Evolutionary conservation across 2,888 invertebrate species (phyloP).

Genomic region (Steinernema scapterisci): DNA sequence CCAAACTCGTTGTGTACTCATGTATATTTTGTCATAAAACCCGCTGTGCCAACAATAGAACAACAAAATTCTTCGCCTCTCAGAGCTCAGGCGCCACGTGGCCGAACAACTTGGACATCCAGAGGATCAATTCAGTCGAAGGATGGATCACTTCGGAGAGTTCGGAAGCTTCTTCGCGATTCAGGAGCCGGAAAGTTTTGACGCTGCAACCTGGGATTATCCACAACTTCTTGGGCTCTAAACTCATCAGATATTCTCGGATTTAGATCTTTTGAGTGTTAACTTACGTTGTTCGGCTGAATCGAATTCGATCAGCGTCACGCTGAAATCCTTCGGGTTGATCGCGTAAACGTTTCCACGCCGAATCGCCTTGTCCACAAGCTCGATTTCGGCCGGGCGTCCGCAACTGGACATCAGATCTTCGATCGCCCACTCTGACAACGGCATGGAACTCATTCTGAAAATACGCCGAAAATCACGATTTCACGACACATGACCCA

Average conservation of each 20-base stretch:
- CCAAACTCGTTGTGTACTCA: background rate
- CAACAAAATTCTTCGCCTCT: background rate
- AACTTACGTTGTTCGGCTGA: background rate
- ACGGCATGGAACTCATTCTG: no score
- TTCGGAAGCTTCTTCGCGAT: background rate
- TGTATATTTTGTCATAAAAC: constrained; percentile 1
- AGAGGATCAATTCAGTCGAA: background rate
- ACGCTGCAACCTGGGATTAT: background rate
- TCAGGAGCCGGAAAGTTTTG: background rate
- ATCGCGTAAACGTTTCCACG: constrained; percentile 49
- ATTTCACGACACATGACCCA: no score
- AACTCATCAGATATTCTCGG: background rate
- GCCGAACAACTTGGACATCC: constrained; percentile 1
- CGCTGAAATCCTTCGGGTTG: constrained; percentile 48
- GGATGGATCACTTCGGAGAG: background rate
- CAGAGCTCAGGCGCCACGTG: background rate
- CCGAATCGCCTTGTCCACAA: constrained; percentile 30
- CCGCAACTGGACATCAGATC: background rate
- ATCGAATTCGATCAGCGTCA: constrained; percentile 46
- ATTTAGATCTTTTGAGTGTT: no score
- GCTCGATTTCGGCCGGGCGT: constrained; percentile 30
- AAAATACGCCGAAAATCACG: no score
- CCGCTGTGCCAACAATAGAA: background rate
- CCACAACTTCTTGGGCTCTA: constrained; percentile 23
- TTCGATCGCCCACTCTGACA: background rate